Evolutionary conservation across 2,113 vertebrate genomes (phyloP).

Genomic region (Neotoma lepida): DNA sequence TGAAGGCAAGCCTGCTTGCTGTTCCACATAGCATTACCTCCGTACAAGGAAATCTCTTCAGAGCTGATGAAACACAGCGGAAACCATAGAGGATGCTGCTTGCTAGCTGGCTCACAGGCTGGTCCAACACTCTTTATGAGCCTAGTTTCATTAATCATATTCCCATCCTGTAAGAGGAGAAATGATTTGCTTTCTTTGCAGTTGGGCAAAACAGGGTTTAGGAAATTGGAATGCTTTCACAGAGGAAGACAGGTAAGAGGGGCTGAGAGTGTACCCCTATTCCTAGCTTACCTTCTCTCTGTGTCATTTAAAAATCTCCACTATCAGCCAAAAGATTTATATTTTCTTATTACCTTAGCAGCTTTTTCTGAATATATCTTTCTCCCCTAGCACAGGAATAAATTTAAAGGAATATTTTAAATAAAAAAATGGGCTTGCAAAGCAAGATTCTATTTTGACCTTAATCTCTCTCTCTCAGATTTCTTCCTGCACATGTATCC

Average conservation of each 20-base stretch:
- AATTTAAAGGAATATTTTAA: slow-evolving; percentile 65
- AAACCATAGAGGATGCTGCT: background rate
- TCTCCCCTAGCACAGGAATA: slow-evolving; percentile 33
- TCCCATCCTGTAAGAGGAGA: background rate
- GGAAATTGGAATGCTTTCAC: background rate
- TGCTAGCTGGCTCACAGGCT: background rate
- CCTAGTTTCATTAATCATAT: slow-evolving; percentile 43
- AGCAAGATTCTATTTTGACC: slow-evolving; percentile 71
- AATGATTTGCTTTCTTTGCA: slow-evolving; percentile 29
- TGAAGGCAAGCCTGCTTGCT: background rate
- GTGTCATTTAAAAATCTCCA: slow-evolving; percentile 54
- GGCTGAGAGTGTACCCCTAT: background rate
- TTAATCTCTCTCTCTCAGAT: slow-evolving; percentile 50
- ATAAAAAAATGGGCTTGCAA: slow-evolving; percentile 65
- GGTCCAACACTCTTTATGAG: slow-evolving; percentile 26
- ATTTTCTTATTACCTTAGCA: slow-evolving; percentile 67
- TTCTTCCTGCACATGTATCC: background rate
- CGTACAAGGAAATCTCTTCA: background rate
- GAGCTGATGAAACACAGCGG: background rate
- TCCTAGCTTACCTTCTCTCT: slow-evolving; percentile 51
- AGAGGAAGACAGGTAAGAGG: background rate
- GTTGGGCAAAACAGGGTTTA: background rate
- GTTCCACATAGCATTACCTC: background rate
- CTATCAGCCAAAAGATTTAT: slow-evolving; percentile 72
- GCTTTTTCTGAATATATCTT: slow-evolving; percentile 58